Evolutionary conservation across 1,140 invertebrate genomes (phyloP), one percentile per base, ranked within the genome.

Genomic region (Prorops nasuta): DNA sequence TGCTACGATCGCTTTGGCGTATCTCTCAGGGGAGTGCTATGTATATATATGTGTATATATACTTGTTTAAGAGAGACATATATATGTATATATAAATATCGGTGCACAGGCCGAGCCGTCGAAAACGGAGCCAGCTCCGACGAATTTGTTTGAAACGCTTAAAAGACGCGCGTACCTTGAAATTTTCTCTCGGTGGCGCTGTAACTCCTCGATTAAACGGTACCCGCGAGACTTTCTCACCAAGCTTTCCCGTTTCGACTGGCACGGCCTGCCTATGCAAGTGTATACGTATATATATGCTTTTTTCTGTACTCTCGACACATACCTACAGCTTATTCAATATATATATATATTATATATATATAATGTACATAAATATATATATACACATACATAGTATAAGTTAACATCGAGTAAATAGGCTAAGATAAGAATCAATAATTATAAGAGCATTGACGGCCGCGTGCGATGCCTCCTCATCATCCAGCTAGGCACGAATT

Each of bases 401-500:
- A 62, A 47, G 44, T 52, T 39, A 59, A 63, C 56, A 63, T 20
- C 52, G 53, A 63, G 22, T 63, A 55, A 47, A 49, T 67, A 66
- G 56, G 58, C 60, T 67, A 71, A 68, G 59, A 51, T 56, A 57
- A 51, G 58, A 66, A 63, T 65, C 34, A 62, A 67, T 61, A 47
- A 64, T 49, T 49, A 65, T 68, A 45, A 66, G 64, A 68, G 66
- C 62, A 69, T 64, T 70, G 62, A 62, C 49, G 71, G 71, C 69
- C 56, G 67, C 72, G 72, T 75, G 71, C 72, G 64, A 75, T 72
- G 70, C 70, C 72, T 71, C 67, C 64, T 35, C 34, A 35, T 64
- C 55, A 69, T 71, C 71, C 71, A 75, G 64, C 69, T 74, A 74
- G 71, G 57, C 67, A 73, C 67, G 67, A 67, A 69, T 59, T 71